Evolutionary conservation across 1,140 invertebrate species (phyloP).

Genomic region (Drosophila malerkotliana): DNA sequence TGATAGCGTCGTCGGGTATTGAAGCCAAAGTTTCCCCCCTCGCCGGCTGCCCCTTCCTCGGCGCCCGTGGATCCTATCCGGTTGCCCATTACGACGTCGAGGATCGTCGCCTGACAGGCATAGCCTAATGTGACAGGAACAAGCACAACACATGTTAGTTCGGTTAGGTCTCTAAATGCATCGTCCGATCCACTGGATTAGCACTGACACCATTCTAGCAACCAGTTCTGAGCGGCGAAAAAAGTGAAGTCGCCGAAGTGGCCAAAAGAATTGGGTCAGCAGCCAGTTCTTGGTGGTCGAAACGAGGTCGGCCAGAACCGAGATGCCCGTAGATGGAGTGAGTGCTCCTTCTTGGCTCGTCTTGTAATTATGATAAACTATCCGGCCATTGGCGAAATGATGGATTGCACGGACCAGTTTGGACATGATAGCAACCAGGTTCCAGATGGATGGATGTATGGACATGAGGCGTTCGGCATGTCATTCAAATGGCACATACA

Average conservation of each 20-base stretch:
- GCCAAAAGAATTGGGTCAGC: conserved; percentile 66
- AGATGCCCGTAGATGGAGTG: conserved; percentile 51
- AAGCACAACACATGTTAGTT: conserved; percentile 17
- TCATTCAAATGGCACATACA: conserved; percentile 12
- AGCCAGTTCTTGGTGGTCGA: conserved; percentile 41
- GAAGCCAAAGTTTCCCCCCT: conserved; percentile 35
- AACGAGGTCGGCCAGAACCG: conserved; percentile 58
- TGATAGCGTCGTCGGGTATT: conserved; percentile 68
- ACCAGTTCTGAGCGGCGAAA: conserved; percentile 67
- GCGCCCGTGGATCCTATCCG: conserved; percentile 35
- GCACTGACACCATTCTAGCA: conserved; percentile 48
- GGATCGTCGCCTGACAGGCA: conserved; percentile 60
- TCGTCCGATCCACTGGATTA: conserved; percentile 1
- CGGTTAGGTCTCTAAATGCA: neutral
- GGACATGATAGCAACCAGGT: conserved; percentile 19
- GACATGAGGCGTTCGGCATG: conserved; percentile 14
- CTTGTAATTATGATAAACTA: conserved; percentile 73
- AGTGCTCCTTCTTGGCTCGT: conserved; percentile 14
- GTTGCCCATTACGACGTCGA: conserved; percentile 64
- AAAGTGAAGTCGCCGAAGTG: conserved; percentile 60
- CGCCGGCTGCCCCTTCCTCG: conserved; percentile 18
- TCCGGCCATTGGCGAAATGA: conserved; percentile 48
- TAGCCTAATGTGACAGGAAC: conserved; percentile 68
- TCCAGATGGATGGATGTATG: conserved; percentile 44
- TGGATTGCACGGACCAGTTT: conserved; percentile 62